These are phyloP conservation scores for Atherinosoma microstoma DNA, from an alignment of 2,797 vertebrate genomes.

Conservation along the genomic window DNA sequence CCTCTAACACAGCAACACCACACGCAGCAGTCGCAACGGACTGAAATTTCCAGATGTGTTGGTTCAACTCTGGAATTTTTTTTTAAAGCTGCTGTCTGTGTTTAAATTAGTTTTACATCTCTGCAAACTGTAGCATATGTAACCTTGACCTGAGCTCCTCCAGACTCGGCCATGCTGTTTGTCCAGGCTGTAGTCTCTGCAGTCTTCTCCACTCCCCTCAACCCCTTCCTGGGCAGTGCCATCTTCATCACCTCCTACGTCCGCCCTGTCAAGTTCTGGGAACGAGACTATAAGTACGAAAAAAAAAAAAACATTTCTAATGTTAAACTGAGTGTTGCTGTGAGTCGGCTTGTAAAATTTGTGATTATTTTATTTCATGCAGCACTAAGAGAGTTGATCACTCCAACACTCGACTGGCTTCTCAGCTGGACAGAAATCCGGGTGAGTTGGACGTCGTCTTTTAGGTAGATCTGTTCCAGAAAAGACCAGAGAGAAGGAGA, in stretches of 20 bases:
- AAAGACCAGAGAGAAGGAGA: no score
- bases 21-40: background rate
- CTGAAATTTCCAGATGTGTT: background rate
- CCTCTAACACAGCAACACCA: background rate
- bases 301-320: background rate
- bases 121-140: background rate
- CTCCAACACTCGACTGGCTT: constrained; percentile 96
- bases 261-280: constrained; percentile 98
- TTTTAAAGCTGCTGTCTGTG: background rate
- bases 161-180: constrained; percentile 98
- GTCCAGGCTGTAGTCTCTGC: constrained; percentile 94
- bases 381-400: constrained; percentile 98
- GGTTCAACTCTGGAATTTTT: background rate
- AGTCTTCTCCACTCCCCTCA: constrained; percentile 95
- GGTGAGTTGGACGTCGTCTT: constrained; percentile 75
- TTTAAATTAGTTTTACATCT: no score
- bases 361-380: constrained; percentile 7
- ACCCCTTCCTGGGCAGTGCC: constrained; percentile 97
- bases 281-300: constrained; percentile 96
- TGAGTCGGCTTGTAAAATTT: background rate
- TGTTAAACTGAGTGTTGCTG: background rate
- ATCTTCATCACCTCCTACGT: constrained; percentile 99
- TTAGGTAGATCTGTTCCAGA: background rate
- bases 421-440: constrained; percentile 98
- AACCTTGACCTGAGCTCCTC: constrained; percentile 81